A percentile compares a stretch with the other conserved stretches of the same genome.
These are phyloP conservation scores for Calephelis perditalis DNA, from an alignment of 2,888 invertebrate species.

Conservation along the genomic window DNA sequence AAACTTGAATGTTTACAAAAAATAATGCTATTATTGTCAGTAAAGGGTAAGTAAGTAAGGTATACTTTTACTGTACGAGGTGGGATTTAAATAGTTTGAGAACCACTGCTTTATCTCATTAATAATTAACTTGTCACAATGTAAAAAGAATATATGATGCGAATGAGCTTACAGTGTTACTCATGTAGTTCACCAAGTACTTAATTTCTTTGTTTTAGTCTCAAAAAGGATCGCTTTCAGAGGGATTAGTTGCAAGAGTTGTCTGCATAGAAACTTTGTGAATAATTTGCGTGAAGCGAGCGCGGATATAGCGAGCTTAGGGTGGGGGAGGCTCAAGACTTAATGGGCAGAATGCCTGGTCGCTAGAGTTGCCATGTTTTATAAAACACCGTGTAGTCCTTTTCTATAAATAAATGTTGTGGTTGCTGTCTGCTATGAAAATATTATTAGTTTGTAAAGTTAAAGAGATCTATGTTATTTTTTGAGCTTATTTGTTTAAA, in stretches of 20 bases:
- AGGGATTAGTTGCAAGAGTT: slow-evolving; percentile 50
- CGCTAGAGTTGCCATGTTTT: slow-evolving; percentile 17
- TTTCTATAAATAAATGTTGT: slow-evolving; percentile 2
- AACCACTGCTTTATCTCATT: no score
- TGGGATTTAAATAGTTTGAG: no score
- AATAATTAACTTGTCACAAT: neutral
- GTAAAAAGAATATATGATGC: slow-evolving; percentile 5
- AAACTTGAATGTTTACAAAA: no score
- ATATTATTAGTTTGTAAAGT: no score
- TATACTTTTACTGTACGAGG: no score
- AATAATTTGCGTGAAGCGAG: slow-evolving; percentile 56
- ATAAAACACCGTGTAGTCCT: neutral
- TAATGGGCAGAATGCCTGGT: slow-evolving; percentile 20
- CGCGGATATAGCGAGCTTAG: slow-evolving; percentile 22
- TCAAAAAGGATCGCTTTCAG: slow-evolving; percentile 18
- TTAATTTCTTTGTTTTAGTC: slow-evolving; percentile 17
- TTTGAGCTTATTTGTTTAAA: no score
- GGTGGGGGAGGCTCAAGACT: slow-evolving; percentile 20
- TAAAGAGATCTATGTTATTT: no score
- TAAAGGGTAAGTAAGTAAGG: no score
- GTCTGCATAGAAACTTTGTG: slow-evolving; percentile 55
- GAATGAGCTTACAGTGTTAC: slow-evolving; percentile 13
- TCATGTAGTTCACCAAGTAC: slow-evolving; percentile 11
- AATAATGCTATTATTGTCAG: no score
- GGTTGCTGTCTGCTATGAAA: neutral